phyloP scores from a whole-genome alignment of 2,113 vertebrate genomes.

The Notiomystis cincta region DNA sequence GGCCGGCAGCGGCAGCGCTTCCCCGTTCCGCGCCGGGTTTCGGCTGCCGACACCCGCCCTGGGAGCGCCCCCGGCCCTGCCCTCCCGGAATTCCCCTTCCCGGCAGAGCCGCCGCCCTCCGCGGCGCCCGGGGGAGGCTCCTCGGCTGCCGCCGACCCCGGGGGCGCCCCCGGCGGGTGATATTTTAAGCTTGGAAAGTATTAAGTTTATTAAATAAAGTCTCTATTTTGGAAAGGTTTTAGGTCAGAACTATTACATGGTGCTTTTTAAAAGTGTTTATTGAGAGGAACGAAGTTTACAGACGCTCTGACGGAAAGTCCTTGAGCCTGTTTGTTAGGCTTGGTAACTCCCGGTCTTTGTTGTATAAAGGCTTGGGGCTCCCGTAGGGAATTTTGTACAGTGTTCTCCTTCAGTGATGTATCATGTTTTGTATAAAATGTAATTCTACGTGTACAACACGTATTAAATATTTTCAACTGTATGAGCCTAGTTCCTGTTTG shows the following conservation, averaged over 20 bases:
- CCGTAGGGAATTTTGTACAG: constrained; percentile 76
- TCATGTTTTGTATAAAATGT: constrained; percentile 80
- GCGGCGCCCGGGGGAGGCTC: not conserved
- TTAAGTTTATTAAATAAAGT: constrained; percentile 62
- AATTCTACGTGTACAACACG: constrained; percentile 78
- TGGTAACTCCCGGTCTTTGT: constrained; percentile 74
- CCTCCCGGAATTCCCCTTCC: constrained; percentile 11
- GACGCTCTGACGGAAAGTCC: constrained; percentile 48
- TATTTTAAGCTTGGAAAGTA: constrained; percentile 63
- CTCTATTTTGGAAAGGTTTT: constrained; percentile 71
- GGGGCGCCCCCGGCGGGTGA: not conserved
- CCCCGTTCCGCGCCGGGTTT: not conserved
- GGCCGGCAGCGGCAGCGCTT: not conserved
- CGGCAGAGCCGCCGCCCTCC: not conserved
- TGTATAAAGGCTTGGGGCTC: constrained; percentile 79
- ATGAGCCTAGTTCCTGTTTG: constrained; percentile 4
- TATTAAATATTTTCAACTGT: constrained; percentile 82
- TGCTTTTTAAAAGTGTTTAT: constrained; percentile 75
- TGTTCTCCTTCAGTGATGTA: constrained; percentile 71
- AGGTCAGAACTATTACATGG: constrained; percentile 63
- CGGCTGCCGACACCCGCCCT: not conserved
- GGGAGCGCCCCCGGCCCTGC: not conserved
- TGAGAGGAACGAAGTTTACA: constrained; percentile 70
- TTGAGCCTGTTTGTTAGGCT: constrained; percentile 50
- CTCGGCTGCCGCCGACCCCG: not conserved